These are phyloP conservation scores for Zonitis immaculata DNA, from an alignment of 2,888 invertebrate genomes.

Conservation along the genomic window DNA sequence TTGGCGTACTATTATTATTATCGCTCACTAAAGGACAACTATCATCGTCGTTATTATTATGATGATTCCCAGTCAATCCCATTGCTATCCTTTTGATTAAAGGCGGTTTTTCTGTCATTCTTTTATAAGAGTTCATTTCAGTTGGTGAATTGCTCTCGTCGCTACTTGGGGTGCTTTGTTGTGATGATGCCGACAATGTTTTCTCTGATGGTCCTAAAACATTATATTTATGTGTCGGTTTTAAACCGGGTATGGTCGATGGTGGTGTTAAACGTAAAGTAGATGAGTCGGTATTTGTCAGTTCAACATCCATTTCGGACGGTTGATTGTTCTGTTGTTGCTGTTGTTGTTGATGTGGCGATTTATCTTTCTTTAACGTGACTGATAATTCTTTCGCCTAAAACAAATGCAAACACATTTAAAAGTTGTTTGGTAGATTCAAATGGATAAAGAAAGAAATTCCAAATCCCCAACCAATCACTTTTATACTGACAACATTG, in stretches of 20 bases:
- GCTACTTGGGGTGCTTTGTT: constrained; percentile 63
- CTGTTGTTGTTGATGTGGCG: constrained; percentile 17
- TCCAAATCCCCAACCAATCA: constrained; percentile 8
- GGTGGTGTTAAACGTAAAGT: constrained; percentile 55
- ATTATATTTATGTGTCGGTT: constrained; percentile 56
- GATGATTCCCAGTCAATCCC: constrained; percentile 59
- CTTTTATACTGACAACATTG: not conserved
- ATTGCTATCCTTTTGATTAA: constrained; percentile 72
- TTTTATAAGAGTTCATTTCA: constrained; percentile 79
- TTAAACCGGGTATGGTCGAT: constrained; percentile 63
- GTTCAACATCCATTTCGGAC: constrained; percentile 53
- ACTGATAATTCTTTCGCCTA: constrained; percentile 47
- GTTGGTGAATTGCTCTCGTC: constrained; percentile 86
- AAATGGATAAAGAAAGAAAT: constrained; percentile 9
- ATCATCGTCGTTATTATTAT: constrained; percentile 54
- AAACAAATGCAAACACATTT: constrained; percentile 23
- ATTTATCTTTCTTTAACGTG: constrained; percentile 39
- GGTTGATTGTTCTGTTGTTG: constrained; percentile 29
- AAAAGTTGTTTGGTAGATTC: constrained; percentile 11
- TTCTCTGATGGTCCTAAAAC: constrained; percentile 47
- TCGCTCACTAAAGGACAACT: constrained; percentile 70
- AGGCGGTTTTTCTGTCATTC: constrained; percentile 76
- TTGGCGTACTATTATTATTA: constrained; percentile 48
- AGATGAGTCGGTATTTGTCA: constrained; percentile 50
- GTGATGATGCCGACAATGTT: constrained; percentile 50